Evolutionary conservation across 2,888 invertebrate genomes (phyloP), one percentile per base, ranked within the genome.

Genomic region (Volucella inanis): DNA sequence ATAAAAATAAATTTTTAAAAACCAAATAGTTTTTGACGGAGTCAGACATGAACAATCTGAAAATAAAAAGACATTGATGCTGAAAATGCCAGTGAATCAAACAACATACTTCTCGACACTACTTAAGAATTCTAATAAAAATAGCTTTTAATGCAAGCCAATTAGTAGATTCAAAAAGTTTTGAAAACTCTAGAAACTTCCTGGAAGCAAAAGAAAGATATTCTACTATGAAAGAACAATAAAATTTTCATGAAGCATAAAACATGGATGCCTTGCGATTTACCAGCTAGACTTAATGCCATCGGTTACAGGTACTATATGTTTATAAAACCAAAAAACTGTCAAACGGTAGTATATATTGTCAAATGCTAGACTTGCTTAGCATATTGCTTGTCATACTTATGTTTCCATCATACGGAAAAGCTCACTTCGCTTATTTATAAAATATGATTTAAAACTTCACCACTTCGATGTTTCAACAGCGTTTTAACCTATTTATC

Each of bases 211-310:
- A 54, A 38, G 18, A 57, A 57, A 64, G 52, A 55, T 47, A 64
- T 55, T 8, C 38, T 8, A 70, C 88, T 9, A 88, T 89, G n/a
- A 62, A 88, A 41, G 71, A 82, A 62, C 88, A 89, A 62, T 88
- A 87, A 22, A 18, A 87, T 87, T n/a, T 62, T 88, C 3, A 87
- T 83, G 47, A 83, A 88, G 61, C 85, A 87, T 71, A 52, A 79
- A 4, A 81, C 87, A 9, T 87, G 88, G 87, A 80, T 61, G 6
- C 38, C 87, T 11, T 61, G 65, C 11, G 79, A 87, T 38, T 57
- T 87, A 38, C 64, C 79, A 12, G 22, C 31, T 12, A 41, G 57
- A 1, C 43, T 45, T 15, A 64, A 47, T 12, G 71, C 54, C 8
- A 65, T 77, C 12, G 76, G 76, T 8, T 50, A 70, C 14, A 61